Evolutionary conservation across 2,797 vertebrate genomes (phyloP).

Genomic region (Coranthus polyacanthus): DNA sequence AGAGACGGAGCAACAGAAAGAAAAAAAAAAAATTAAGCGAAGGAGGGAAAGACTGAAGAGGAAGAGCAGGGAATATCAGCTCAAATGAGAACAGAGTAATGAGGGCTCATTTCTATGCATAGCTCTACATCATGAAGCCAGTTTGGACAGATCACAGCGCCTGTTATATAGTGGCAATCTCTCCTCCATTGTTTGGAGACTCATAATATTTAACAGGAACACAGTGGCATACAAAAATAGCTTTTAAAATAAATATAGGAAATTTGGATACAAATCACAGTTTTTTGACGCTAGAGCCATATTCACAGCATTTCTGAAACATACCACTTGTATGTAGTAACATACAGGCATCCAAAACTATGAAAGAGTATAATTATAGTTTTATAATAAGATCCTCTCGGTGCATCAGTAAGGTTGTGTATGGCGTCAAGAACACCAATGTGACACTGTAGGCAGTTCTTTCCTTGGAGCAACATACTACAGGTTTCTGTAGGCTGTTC

Average conservation of each 20-base stretch:
- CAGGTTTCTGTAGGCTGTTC: conserved; percentile 45
- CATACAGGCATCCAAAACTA: too few relatives aligned
- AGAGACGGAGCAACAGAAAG: conserved; percentile 63
- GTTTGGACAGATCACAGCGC: conserved; percentile 22
- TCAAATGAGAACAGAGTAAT: conserved; percentile 69
- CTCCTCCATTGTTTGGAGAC: conserved; percentile 1
- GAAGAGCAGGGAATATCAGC: conserved; percentile 41
- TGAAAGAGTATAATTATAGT: too few relatives aligned
- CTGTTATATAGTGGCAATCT: conserved; percentile 9
- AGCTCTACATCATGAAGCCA: conserved; percentile 47
- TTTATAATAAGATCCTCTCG: not conserved
- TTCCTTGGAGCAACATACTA: conserved; percentile 22
- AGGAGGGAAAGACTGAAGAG: conserved; percentile 37
- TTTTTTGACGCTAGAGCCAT: not conserved
- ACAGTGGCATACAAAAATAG: not conserved
- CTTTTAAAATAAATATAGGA: not conserved
- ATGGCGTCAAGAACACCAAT: conserved; percentile 25
- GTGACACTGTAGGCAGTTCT: conserved; percentile 8
- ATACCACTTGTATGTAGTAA: too few relatives aligned
- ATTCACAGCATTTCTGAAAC: not conserved
- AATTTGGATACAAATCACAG: not conserved
- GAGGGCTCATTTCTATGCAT: conserved; percentile 71
- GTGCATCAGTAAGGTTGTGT: not conserved
- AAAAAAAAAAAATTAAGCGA: conserved; percentile 51
- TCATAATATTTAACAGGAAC: conserved; percentile 11